Percentiles rank a stretch among this genome's conserved stretches.
These are phyloP conservation scores for Austrofundulus limnaeus DNA, from an alignment of 2,113 vertebrate species.

Conservation along the genomic window DNA sequence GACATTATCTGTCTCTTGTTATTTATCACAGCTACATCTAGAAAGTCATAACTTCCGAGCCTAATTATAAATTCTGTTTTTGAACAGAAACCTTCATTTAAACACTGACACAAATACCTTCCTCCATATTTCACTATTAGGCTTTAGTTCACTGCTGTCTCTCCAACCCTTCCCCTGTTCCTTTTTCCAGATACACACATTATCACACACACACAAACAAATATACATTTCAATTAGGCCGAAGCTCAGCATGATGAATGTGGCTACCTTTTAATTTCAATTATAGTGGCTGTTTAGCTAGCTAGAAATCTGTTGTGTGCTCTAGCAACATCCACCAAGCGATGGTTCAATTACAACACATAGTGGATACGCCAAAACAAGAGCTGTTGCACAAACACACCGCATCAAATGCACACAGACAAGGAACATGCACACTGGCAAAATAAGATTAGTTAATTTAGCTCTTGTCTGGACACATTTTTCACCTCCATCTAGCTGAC, in stretches of 20 bases:
- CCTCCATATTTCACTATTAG: constrained; percentile 38
- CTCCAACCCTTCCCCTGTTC: not conserved
- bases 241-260: constrained; percentile 74
- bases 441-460: constrained; percentile 74
- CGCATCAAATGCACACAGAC: constrained; percentile 10
- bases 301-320: constrained; percentile 58
- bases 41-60: constrained; percentile 54
- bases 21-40: constrained; percentile 77
- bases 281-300: constrained; percentile 69
- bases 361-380: constrained; percentile 30
- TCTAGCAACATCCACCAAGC: constrained; percentile 56
- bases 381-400: constrained; percentile 40
- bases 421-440: constrained; percentile 29
- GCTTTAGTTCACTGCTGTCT: constrained; percentile 15
- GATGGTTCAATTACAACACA: constrained; percentile 73
- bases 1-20: constrained; percentile 53
- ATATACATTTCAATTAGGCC: constrained; percentile 76
- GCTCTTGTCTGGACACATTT: constrained; percentile 74
- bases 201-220: constrained; percentile 44
- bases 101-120: constrained; percentile 35
- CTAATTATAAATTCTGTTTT: constrained; percentile 63
- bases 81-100: constrained; percentile 37
- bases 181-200: not conserved
- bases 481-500: constrained; percentile 54
- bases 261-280: constrained; percentile 79